Evolutionary conservation across 1,140 invertebrate species (phyloP).

Genomic region (Drosophila subpulchrella): DNA sequence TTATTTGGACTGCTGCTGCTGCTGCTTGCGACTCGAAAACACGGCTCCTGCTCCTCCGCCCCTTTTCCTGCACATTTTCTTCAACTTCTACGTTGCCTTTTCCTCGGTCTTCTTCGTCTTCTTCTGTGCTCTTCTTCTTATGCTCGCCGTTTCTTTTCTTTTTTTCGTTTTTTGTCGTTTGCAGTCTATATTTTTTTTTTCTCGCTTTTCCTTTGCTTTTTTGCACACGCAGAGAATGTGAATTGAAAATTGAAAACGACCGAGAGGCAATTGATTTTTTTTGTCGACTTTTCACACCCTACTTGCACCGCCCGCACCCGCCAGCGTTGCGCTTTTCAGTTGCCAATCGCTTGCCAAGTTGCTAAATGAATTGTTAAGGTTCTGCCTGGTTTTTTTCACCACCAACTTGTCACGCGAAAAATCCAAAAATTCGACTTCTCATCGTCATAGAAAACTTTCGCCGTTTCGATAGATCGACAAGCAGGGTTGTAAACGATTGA

Average conservation of each 20-base stretch:
- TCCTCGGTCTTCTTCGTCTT: conserved; percentile 43
- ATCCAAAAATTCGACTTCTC: conserved; percentile 78
- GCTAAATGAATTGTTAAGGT: conserved; percentile 47
- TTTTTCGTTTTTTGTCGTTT: conserved; percentile 43
- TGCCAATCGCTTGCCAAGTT: conserved; percentile 50
- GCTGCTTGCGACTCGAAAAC: conserved; percentile 46
- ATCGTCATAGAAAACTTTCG: conserved; percentile 80
- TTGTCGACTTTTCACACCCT: conserved; percentile 51
- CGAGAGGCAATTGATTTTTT: conserved; percentile 70
- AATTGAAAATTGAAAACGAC: conserved; percentile 49
- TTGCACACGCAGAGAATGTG: conserved; percentile 42
- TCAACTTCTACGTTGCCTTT: conserved; percentile 69
- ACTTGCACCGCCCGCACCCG: conserved; percentile 64
- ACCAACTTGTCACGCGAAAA: conserved; percentile 79
- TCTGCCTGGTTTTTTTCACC: conserved; percentile 67
- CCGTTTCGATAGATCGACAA: conserved; percentile 64
- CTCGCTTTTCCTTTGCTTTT: conserved; percentile 22
- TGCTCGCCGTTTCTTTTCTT: conserved; percentile 43
- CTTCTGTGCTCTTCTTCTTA: conserved; percentile 38
- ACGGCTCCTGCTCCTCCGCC: conserved; percentile 63
- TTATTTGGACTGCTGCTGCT: conserved; percentile 72
- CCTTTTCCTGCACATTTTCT: conserved; percentile 74
- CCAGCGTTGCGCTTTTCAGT: conserved; percentile 39
- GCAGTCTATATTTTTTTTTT: conserved; percentile 28
- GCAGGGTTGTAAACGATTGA: conserved; percentile 42